phyloP scores from a whole-genome alignment of 2,113 vertebrate species.

The Agelaius tricolor region DNA sequence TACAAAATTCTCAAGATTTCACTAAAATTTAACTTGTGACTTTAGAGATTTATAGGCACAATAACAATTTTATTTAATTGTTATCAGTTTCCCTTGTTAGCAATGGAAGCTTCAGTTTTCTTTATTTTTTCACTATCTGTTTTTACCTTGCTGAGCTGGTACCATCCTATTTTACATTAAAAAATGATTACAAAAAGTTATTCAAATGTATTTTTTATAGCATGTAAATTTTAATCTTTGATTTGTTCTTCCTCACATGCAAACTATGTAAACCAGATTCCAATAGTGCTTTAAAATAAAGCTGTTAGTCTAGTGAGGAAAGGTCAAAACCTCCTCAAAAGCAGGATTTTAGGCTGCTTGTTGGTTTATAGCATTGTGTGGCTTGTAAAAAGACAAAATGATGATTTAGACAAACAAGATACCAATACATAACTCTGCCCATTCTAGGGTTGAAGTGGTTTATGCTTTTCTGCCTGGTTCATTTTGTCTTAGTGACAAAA shows the following conservation, averaged over 20 bases:
- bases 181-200: neutral
- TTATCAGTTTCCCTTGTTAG: neutral
- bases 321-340: neutral
- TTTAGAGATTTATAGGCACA: neutral
- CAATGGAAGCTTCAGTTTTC: neutral
- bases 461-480: neutral
- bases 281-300: neutral
- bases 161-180: neutral
- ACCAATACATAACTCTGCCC: neutral
- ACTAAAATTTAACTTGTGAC: neutral
- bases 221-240: neutral
- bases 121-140: neutral
- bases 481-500: slow-evolving; percentile 14
- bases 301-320: neutral
- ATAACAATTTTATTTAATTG: neutral
- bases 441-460: neutral
- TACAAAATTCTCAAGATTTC: neutral
- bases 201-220: neutral
- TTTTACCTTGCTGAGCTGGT: neutral
- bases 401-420: neutral
- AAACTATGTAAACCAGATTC: neutral
- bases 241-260: neutral
- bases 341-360: neutral
- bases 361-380: neutral
- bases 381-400: neutral